Conservation (phyloP, 2,888 invertebrate genomes). For the Agonum fuliginosum region DNA sequence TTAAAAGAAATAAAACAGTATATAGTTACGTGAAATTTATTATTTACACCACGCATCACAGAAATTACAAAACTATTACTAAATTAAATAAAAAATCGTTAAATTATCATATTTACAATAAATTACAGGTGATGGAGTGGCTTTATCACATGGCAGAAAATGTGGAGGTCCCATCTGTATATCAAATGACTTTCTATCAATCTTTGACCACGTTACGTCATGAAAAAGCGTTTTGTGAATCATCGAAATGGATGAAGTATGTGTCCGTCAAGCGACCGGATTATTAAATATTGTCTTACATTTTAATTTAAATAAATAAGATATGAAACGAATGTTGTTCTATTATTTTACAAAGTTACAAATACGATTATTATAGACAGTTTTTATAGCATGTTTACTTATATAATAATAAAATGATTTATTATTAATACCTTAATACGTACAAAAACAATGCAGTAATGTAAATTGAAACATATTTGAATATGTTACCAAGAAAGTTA, state of each 20-base stretch:
- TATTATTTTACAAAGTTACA: too few species aligned
- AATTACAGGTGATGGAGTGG: conserved; percentile 75
- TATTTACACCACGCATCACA: conserved; percentile 48
- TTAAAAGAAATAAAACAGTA: background rate
- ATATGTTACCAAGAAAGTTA: background rate
- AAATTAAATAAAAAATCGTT: conserved; percentile 40
- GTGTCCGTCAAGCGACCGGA: conserved; percentile 59
- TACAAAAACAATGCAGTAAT: too few species aligned
- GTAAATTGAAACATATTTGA: background rate
- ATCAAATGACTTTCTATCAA: conserved; percentile 67
- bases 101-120: conserved; percentile 38
- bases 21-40: conserved; percentile 13
- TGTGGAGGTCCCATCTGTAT: conserved; percentile 64
- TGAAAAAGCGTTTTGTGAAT: conserved; percentile 68
- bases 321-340: background rate
- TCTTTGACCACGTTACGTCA: conserved; percentile 68
- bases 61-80: conserved; percentile 49
- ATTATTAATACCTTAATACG: too few species aligned
- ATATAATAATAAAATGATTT: too few species aligned
- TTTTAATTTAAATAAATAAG: conserved; percentile 12
- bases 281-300: conserved; percentile 37
- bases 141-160: conserved; percentile 76
- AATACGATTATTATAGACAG: too few species aligned
- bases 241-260: conserved; percentile 70
- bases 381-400: too few species aligned